Conservation (phyloP, 2,888 invertebrate species). For the Drosophila mimetica region DNA sequence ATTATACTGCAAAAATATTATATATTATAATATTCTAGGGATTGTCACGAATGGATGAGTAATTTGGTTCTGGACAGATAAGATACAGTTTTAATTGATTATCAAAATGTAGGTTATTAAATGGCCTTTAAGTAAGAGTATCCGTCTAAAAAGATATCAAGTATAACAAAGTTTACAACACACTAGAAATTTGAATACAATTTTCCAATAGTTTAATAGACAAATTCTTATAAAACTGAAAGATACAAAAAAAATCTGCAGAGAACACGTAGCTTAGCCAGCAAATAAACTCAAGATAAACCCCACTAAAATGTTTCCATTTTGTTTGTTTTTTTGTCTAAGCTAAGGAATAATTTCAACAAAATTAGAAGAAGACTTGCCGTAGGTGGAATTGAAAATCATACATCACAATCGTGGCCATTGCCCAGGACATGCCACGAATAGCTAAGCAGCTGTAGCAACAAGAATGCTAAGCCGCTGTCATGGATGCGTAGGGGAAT, state of each 20-base stretch:
- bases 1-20: neutral
- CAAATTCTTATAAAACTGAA: neutral
- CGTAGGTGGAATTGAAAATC: constrained; percentile 65
- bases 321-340: neutral
- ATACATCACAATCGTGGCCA: constrained; percentile 69
- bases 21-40: neutral
- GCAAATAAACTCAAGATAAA: constrained; percentile 3
- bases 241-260: neutral
- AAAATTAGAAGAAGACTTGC: constrained; percentile 23
- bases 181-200: neutral
- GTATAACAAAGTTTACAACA: no score
- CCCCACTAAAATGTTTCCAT: neutral
- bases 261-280: constrained; percentile 7
- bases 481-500: constrained; percentile 62
- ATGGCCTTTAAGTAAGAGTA: no score
- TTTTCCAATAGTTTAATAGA: neutral
- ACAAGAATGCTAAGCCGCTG: constrained; percentile 57
- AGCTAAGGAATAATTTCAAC: constrained; percentile 12
- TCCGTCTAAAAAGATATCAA: no score
- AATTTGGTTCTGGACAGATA: neutral
- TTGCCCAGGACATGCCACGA: constrained; percentile 62
- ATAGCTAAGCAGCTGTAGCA: constrained; percentile 59
- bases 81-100: neutral
- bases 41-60: neutral
- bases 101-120: no score